phyloP scores from a whole-genome alignment of 2,888 invertebrate genomes.

The Watsonalla cultraria region DNA sequence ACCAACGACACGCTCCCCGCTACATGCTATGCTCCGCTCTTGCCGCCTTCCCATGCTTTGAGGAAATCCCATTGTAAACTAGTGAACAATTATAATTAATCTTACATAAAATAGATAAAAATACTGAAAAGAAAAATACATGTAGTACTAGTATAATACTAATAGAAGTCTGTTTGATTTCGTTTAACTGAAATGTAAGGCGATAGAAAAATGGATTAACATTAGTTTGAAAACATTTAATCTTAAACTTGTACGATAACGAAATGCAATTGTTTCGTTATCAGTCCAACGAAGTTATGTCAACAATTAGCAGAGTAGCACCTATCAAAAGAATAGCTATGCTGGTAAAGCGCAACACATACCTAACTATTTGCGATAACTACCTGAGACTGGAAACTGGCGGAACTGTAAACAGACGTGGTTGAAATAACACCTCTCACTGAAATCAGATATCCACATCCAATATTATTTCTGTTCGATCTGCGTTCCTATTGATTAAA shows the following conservation, averaged over 20 bases:
- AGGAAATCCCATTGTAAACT: slow-evolving; percentile 25
- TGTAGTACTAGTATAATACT: too few species aligned
- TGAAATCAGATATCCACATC: not conserved
- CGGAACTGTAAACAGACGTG: not conserved
- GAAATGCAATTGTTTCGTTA: too few species aligned
- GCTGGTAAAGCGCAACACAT: not conserved
- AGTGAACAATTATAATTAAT: slow-evolving; percentile 9
- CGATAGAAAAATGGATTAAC: too few species aligned
- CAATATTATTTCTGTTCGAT: not conserved
- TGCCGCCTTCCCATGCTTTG: slow-evolving; percentile 20
- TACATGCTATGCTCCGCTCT: slow-evolving; percentile 6
- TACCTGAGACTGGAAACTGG: not conserved
- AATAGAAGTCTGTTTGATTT: too few species aligned
- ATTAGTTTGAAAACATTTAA: too few species aligned
- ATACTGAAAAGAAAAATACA: too few species aligned
- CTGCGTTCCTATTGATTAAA: not conserved
- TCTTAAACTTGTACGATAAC: too few species aligned
- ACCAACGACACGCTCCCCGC: slow-evolving; percentile 6
- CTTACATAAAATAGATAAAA: not conserved
- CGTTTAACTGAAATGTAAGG: too few species aligned
- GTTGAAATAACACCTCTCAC: not conserved
- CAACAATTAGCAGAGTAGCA: too few species aligned
- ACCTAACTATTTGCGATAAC: not conserved
- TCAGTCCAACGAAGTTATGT: too few species aligned
- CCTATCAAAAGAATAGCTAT: too few species aligned